Evolutionary conservation across 2,797 vertebrate genomes (phyloP).

Genomic region (Limosa lapponica): DNA sequence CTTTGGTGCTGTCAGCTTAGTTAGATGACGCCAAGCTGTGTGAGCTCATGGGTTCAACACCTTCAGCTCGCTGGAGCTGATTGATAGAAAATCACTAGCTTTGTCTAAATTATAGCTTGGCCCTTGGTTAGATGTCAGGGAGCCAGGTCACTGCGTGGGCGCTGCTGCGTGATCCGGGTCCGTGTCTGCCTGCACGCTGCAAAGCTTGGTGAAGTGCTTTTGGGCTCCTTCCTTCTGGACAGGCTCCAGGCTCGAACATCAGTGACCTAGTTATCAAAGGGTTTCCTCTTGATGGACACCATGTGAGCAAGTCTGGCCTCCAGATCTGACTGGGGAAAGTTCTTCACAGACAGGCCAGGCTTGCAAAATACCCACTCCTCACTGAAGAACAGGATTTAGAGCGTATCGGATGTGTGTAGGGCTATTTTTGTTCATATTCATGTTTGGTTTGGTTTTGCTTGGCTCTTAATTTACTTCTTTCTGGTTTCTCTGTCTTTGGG

Average conservation of each 20-base stretch:
- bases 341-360: not conserved
- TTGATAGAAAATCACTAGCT: constrained; percentile 17
- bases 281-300: not conserved
- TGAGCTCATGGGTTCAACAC: constrained; percentile 22
- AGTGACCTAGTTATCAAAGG: not conserved
- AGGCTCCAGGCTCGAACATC: not conserved
- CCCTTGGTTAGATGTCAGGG: not conserved
- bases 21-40: fast-evolving
- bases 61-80: not conserved
- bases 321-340: not conserved
- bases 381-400: not conserved
- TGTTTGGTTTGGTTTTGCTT: not conserved
- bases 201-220: not conserved
- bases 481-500: not conserved
- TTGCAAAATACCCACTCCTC: not conserved
- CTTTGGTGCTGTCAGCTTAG: not conserved
- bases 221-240: not conserved
- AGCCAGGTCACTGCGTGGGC: not conserved
- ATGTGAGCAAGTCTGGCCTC: not conserved
- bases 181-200: not conserved
- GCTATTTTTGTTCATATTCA: not conserved
- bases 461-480: not conserved
- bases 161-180: not conserved
- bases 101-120: constrained; percentile 3
- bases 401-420: fast-evolving